Percentiles rank a stretch among this genome's conserved stretches.
These are phyloP conservation scores for Leucozona laternaria DNA, from an alignment of 2,888 invertebrate species.

Conservation along the genomic window DNA sequence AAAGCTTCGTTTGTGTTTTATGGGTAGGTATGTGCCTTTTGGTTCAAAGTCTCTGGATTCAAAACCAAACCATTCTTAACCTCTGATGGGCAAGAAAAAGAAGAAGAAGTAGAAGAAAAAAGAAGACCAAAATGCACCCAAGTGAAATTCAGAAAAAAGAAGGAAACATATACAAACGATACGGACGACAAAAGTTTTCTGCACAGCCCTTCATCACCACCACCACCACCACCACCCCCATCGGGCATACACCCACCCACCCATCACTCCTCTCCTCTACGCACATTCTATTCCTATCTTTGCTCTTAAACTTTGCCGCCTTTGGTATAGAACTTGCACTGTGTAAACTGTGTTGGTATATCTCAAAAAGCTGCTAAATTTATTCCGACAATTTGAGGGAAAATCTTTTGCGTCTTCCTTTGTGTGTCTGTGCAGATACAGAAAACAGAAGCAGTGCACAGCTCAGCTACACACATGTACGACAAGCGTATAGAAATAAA, in stretches of 20 bases:
- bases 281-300: slow-evolving; percentile 36
- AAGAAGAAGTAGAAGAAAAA: slow-evolving; percentile 5
- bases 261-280: neutral
- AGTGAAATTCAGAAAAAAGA: slow-evolving; percentile 44
- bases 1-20: slow-evolving; percentile 17
- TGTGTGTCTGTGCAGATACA: slow-evolving; percentile 17
- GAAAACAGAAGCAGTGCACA: slow-evolving; percentile 14
- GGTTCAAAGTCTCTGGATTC: slow-evolving; percentile 38
- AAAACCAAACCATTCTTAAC: slow-evolving; percentile 60
- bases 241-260: neutral
- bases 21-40: slow-evolving; percentile 39
- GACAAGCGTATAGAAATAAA: neutral
- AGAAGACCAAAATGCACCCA: slow-evolving; percentile 62
- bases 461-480: neutral
- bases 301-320: slow-evolving; percentile 25
- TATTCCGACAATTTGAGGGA: slow-evolving; percentile 74
- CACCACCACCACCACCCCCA: neutral
- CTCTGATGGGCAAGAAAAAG: slow-evolving; percentile 58
- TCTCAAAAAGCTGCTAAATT: slow-evolving; percentile 48
- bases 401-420: slow-evolving; percentile 63
- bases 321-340: neutral
- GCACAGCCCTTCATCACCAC: slow-evolving; percentile 2
- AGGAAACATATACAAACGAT: slow-evolving; percentile 24
- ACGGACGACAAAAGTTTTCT: slow-evolving; percentile 64
- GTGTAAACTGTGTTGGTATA: slow-evolving; percentile 32